Conservation (phyloP, 2,797 vertebrate genomes). For the Todus mexicanus region DNA sequence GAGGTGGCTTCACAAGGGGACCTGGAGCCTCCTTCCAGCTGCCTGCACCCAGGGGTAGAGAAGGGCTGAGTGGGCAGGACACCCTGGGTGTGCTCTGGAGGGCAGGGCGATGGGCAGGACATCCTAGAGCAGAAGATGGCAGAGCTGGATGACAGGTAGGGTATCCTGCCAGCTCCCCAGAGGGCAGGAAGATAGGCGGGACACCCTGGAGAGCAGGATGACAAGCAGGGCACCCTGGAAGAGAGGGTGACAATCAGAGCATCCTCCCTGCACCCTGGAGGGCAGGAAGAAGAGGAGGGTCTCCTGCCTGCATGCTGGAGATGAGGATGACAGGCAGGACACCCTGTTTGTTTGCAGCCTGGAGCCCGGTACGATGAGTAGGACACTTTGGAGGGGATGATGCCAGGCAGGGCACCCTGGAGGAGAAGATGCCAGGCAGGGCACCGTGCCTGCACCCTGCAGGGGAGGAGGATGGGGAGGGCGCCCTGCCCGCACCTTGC, state of each 20-base stretch:
- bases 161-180: background rate
- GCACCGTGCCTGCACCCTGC: background rate
- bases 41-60: background rate
- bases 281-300: too few species aligned
- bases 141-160: background rate
- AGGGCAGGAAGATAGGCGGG: too few species aligned
- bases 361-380: too few species aligned
- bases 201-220: background rate
- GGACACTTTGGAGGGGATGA: background rate
- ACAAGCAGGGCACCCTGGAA: background rate
- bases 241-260: background rate
- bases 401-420: background rate
- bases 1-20: background rate
- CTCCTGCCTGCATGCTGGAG: background rate
- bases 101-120: background rate
- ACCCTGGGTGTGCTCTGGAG: too few species aligned
- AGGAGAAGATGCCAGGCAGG: background rate
- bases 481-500: too few species aligned
- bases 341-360: background rate
- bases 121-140: background rate
- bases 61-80: background rate
- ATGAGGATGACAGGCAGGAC: background rate
- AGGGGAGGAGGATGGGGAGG: too few species aligned
- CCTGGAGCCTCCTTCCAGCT: background rate
- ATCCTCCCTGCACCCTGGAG: background rate